A percentile compares a stretch with the other conserved stretches of the same genome.
Evolutionary conservation across 2,113 vertebrate genomes (phyloP).

Genomic region (Meles meles): DNA sequence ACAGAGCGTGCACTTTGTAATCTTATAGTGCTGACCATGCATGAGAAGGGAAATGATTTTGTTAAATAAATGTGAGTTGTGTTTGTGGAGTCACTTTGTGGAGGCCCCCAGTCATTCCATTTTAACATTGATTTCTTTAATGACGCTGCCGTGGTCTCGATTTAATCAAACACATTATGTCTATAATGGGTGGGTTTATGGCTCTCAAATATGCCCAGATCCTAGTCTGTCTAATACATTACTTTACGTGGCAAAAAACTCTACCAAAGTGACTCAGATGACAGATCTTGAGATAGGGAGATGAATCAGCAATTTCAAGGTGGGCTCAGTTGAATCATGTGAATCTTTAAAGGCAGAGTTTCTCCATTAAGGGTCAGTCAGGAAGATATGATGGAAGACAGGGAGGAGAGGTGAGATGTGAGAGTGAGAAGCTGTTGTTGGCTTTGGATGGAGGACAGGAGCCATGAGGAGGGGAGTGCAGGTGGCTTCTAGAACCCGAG

Average conservation of each 20-base stretch:
- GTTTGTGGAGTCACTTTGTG: background rate
- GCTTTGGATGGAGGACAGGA: background rate
- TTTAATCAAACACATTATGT: background rate
- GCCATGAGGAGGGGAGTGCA: background rate
- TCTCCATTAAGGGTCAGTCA: background rate
- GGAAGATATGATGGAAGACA: background rate
- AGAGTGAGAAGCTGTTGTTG: background rate
- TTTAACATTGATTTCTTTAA: background rate
- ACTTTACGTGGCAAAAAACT: background rate
- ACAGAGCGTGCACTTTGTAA: background rate
- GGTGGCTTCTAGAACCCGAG: background rate
- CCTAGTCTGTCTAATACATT: background rate
- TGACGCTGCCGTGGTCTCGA: background rate
- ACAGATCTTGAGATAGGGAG: background rate
- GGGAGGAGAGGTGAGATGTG: background rate
- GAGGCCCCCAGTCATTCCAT: background rate
- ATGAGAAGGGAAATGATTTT: background rate
- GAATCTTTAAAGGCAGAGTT: background rate
- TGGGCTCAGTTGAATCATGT: background rate
- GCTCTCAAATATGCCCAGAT: background rate
- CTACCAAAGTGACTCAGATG: background rate
- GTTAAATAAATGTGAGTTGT: conserved; percentile 23
- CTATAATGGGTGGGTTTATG: background rate
- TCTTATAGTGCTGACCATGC: background rate
- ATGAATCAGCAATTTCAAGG: background rate